These are phyloP conservation scores for Yponomeuta malinellus DNA, from an alignment of 2,888 invertebrate genomes.

Conservation along the genomic window DNA sequence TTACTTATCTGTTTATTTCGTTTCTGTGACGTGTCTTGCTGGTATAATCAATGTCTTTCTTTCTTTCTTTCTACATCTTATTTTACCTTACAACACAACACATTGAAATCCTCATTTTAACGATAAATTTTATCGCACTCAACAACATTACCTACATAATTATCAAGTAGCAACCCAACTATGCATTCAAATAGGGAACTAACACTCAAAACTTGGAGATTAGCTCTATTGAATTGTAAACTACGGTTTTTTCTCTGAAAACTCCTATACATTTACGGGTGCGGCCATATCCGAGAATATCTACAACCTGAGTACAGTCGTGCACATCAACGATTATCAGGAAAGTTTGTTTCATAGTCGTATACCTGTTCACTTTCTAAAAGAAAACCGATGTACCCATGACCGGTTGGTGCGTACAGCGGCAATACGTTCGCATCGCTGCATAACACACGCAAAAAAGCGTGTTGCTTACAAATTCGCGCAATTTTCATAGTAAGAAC, in stretches of 20 bases:
- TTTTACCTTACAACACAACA: neutral
- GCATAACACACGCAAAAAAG: constrained; percentile 15
- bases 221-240: neutral
- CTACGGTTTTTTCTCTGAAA: neutral
- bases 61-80: no score
- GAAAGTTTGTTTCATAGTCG: constrained; percentile 18
- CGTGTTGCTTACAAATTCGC: constrained; percentile 16
- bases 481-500: constrained; percentile 35
- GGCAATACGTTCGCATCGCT: constrained; percentile 15
- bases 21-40: no score
- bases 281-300: neutral
- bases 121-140: neutral
- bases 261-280: neutral
- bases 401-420: constrained; percentile 21
- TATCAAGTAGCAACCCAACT: no score
- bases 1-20: no score
- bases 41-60: no score
- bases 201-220: neutral
- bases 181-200: neutral
- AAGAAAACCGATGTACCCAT: constrained; percentile 22
- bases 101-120: neutral
- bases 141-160: neutral
- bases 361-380: constrained; percentile 20
- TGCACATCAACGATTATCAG: constrained; percentile 15
- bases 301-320: neutral